Percentiles rank a stretch among this genome's conserved stretches.
Evolutionary conservation across 2,888 invertebrate species (phyloP).

Genomic region (Ethmia dodecea): DNA sequence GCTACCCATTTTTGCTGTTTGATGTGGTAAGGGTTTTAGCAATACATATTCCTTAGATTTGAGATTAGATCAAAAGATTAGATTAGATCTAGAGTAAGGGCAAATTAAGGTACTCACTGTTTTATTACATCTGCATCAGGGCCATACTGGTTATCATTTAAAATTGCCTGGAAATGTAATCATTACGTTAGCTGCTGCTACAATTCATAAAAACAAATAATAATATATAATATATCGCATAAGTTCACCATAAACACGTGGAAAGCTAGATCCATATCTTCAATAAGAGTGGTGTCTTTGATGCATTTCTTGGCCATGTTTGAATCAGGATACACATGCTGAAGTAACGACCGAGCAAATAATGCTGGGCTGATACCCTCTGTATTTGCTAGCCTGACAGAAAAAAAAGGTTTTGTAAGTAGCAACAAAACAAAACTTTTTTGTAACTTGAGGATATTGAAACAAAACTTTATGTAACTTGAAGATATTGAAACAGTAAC

Average conservation of each 20-base stretch:
- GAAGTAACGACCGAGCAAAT: constrained; percentile 63
- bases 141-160: constrained; percentile 91
- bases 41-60: too few relatives aligned
- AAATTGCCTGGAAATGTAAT: constrained; percentile 79
- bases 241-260: constrained; percentile 85
- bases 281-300: constrained; percentile 84
- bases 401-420: too few relatives aligned
- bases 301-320: constrained; percentile 73
- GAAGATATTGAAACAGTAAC: too few relatives aligned
- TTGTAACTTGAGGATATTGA: too few relatives aligned
- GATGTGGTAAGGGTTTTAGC: too few relatives aligned
- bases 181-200: background rate
- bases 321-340: constrained; percentile 63
- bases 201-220: background rate
- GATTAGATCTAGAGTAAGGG: background rate
- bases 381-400: constrained; percentile 60
- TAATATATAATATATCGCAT: background rate
- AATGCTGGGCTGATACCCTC: constrained; percentile 60
- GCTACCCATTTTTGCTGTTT: too few relatives aligned
- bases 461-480: too few relatives aligned
- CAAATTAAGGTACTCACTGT: constrained; percentile 80
- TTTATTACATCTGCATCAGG: constrained; percentile 87
- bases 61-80: background rate
- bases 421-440: too few relatives aligned
- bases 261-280: constrained; percentile 82